These are phyloP conservation scores for Ceratina japonica DNA, from an alignment of 1,140 invertebrate species.

Conservation along the genomic window DNA sequence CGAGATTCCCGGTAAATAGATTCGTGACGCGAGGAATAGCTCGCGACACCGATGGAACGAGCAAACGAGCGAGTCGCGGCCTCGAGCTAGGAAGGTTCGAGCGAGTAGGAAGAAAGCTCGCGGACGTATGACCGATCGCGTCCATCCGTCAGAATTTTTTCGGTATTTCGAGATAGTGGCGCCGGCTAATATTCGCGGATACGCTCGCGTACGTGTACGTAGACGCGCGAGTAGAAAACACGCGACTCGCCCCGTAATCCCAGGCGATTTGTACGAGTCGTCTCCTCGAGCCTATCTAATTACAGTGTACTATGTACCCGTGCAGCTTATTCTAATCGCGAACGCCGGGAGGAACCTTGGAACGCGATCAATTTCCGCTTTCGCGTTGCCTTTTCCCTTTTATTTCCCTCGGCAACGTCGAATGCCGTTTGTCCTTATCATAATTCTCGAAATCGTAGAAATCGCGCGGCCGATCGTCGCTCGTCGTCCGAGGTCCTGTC, in stretches of 20 bases:
- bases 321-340: slow-evolving; percentile 30
- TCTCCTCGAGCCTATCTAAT: slow-evolving; percentile 37
- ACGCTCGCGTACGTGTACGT: not conserved
- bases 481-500: too few species aligned
- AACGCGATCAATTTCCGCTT: slow-evolving; percentile 33
- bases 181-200: slow-evolving; percentile 12
- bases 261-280: slow-evolving; percentile 44
- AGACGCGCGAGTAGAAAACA: not conserved
- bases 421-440: too few species aligned
- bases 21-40: slow-evolving; percentile 12
- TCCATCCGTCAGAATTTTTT: slow-evolving; percentile 37
- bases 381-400: not conserved
- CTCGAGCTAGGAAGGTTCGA: not conserved
- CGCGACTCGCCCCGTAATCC: slow-evolving; percentile 26
- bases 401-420: not conserved
- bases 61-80: not conserved
- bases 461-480: too few species aligned
- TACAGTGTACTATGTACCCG: slow-evolving; percentile 12
- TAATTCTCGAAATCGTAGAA: too few species aligned
- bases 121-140: slow-evolving; percentile 28
- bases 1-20: not conserved
- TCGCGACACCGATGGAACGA: slow-evolving; percentile 7
- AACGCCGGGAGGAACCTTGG: slow-evolving; percentile 4
- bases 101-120: not conserved
- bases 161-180: slow-evolving; percentile 27